These are phyloP conservation scores for Montipora cactus DNA, from an alignment of 64 coral and sea anemone species.

Conservation along the genomic window DNA sequence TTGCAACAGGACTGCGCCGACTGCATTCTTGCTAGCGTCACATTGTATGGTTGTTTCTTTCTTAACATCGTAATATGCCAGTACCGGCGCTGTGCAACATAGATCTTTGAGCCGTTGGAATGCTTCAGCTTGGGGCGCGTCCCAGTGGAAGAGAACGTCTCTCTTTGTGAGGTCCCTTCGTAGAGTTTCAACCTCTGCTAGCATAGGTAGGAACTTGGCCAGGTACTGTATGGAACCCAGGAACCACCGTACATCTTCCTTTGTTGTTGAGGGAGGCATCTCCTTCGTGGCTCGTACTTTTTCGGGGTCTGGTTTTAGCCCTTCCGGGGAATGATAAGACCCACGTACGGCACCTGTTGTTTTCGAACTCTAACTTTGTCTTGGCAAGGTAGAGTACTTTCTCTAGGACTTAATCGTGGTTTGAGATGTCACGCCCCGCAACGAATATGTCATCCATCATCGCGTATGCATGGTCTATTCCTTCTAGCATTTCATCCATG, in stretches of 20 bases:
- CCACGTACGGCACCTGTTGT: conserved; percentile 57
- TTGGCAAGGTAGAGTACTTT: conserved; percentile 60
- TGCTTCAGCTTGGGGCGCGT: conserved; percentile 59
- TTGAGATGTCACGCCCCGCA: conserved; percentile 37
- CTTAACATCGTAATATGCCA: conserved; percentile 60
- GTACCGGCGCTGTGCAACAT: conserved; percentile 34
- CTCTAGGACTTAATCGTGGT: conserved; percentile 67
- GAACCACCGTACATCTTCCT: conserved; percentile 62
- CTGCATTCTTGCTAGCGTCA: conserved; percentile 70
- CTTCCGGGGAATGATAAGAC: conserved; percentile 49
- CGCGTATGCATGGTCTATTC: conserved; percentile 58
- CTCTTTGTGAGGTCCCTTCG: conserved; percentile 35
- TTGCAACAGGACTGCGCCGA: conserved; percentile 58
- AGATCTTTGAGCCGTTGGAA: conserved; percentile 52
- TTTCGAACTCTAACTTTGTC: conserved; percentile 72
- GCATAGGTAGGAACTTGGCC: conserved; percentile 51
- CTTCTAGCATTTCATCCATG: conserved; percentile 67
- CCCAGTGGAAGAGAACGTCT: conserved; percentile 61
- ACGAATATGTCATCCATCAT: conserved; percentile 79
- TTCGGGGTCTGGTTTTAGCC: conserved; percentile 69
- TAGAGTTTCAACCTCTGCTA: conserved; percentile 50
- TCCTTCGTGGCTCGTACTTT: conserved; percentile 63
- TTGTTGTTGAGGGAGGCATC: conserved; percentile 66
- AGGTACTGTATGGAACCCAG: conserved; percentile 69
- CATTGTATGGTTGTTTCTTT: conserved; percentile 55